Conservation (phyloP, 2,888 invertebrate genomes). For the Thereva unica region DNA sequence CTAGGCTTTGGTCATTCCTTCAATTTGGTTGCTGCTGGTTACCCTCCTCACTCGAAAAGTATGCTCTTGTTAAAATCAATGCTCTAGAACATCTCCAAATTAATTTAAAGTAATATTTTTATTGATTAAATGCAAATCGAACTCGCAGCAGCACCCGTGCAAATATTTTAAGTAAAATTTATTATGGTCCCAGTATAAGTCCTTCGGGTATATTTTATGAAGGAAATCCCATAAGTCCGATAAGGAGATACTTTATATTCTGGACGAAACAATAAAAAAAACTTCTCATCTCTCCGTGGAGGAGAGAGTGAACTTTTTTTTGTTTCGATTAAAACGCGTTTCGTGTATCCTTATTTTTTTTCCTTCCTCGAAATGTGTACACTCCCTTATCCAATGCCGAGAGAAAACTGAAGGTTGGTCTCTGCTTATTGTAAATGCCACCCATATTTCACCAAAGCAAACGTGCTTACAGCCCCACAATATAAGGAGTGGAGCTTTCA, state of each 20-base stretch:
- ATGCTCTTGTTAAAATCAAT: too few species aligned
- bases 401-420: too few species aligned
- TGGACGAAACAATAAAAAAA: background rate
- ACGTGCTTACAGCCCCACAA: conserved; percentile 2
- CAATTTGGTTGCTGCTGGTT: too few species aligned
- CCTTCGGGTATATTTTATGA: too few species aligned
- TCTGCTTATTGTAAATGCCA: conserved; percentile 15
- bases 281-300: background rate
- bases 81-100: too few species aligned
- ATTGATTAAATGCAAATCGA: too few species aligned
- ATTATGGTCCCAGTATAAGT: too few species aligned
- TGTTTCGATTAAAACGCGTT: conserved; percentile 10
- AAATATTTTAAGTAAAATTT: too few species aligned
- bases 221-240: background rate
- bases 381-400: background rate
- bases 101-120: too few species aligned
- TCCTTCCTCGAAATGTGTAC: background rate
- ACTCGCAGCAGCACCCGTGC: too few species aligned
- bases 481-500: background rate
- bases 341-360: conserved; percentile 10
- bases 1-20: too few species aligned
- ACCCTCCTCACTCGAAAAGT: too few species aligned
- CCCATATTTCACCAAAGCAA: conserved; percentile 3
- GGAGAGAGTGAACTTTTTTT: background rate
- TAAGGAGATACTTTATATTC: conserved; percentile 10